Evolutionary conservation across 53 echinoderm and acorn worm genomes (phyloP).

Genomic region (Mesocentrotus franciscanus): DNA sequence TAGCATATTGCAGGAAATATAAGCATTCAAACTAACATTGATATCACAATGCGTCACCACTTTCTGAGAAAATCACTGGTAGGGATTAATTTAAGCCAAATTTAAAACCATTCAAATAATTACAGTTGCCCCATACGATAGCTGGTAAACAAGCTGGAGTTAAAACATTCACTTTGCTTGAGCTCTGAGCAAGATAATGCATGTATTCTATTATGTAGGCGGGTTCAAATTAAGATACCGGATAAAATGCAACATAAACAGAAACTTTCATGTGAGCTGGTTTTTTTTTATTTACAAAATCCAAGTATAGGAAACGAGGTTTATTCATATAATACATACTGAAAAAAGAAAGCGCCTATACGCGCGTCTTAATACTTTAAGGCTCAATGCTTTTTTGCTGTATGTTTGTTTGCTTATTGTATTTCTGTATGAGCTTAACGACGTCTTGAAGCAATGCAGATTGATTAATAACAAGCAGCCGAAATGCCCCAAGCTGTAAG

Average conservation of each 20-base stretch:
- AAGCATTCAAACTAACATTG: no score
- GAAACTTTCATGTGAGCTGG: neutral
- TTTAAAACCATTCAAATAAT: no score
- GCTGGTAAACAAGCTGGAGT: neutral
- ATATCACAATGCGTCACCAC: no score
- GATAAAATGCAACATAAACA: neutral
- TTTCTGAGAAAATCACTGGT: no score
- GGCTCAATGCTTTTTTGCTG: neutral
- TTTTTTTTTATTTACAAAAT: no score
- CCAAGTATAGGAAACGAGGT: no score
- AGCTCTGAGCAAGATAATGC: neutral
- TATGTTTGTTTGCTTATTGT: neutral
- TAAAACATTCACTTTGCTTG: neutral
- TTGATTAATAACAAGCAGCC: constrained; percentile 9
- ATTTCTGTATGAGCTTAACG: neutral
- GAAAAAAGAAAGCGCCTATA: neutral
- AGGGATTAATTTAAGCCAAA: no score
- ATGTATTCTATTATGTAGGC: neutral
- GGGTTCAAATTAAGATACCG: neutral
- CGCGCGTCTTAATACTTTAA: neutral
- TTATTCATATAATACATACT: neutral
- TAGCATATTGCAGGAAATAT: no score
- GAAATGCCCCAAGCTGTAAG: neutral
- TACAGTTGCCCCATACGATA: no score
- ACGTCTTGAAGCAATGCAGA: neutral